phyloP scores from a whole-genome alignment of 35 echinoderm and acorn worm species.

The Hemicentrotus pulcherrimus region DNA sequence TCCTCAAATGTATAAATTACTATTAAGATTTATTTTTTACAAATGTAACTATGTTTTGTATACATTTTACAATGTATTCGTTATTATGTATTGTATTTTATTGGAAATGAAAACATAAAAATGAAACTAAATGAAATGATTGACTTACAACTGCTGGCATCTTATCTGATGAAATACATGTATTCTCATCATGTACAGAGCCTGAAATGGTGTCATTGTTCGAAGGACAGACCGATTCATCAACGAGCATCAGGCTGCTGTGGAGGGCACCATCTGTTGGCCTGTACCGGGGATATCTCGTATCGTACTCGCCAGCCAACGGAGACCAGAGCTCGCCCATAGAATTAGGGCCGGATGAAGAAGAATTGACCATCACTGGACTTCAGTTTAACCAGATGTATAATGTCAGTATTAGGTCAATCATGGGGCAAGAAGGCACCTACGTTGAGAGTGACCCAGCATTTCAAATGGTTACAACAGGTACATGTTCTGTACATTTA shows the following conservation, averaged over 20 bases:
- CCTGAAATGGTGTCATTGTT: background rate
- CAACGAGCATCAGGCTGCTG: background rate
- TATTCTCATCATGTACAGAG: background rate
- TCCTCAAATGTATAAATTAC: too few relatives aligned
- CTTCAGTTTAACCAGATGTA: conserved; percentile 9
- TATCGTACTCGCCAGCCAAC: background rate
- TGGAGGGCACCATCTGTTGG: background rate
- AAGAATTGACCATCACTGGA: conserved; percentile 32
- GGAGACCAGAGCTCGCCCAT: conserved; percentile 29
- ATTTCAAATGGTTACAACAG: background rate
- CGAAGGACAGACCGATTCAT: background rate
- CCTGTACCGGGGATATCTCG: background rate
- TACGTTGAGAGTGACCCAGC: background rate
- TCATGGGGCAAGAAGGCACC: background rate
- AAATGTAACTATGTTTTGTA: too few relatives aligned
- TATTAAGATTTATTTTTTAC: too few relatives aligned
- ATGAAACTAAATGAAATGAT: too few relatives aligned
- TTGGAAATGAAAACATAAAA: too few relatives aligned
- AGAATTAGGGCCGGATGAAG: background rate
- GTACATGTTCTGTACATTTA: background rate
- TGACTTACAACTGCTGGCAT: too few relatives aligned
- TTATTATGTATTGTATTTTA: too few relatives aligned
- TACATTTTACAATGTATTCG: too few relatives aligned
- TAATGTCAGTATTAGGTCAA: background rate
- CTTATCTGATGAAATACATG: too few relatives aligned